Base-by-base conservation (phyloP, 2,888 invertebrate species). In the Himalopsyche japonica region DNA sequence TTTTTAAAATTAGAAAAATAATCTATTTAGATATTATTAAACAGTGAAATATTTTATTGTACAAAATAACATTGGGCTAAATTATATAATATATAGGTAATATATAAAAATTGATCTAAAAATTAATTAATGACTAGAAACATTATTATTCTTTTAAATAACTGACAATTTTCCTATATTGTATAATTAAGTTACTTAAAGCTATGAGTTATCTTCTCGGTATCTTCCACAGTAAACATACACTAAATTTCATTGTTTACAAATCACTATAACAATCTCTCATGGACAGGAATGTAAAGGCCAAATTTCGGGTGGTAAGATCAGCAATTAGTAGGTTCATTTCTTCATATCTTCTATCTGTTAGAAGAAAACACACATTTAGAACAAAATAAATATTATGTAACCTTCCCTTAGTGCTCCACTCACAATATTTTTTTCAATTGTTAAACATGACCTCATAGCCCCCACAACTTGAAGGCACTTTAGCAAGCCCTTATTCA, bases 341-440 rank as follows among this genome's bases (percentile, higher is more conserved):
- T 57, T 57, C 57, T 47, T 49, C 48, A 48, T 18, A 34, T 79
- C 43, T 57, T 80, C 48, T 32, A 80, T 80, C 80, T 80, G 80
- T 80, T 80, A 80, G 48, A 49, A 80, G 15, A 80, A 80, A 80
- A 80, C 27, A 80, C 24, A 80, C 20, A 47, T 80, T 80, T 80
- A 48, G 64, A 93, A 93, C 84, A 92, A 89, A 76, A 94, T 93
- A 81, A 77, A 70, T 83, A 81, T 82, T 57, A 57, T 20, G 57
- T 20, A n/a, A 5, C 7, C 20, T 57, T 57, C 6, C 7, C 20
- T 57, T 15, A 57, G n/a, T n/a, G 57, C 24, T 20, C 20, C 3
- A 3, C 43, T 43, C 12, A 1, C 43, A 43, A 12, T 6, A 15
- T 0, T 12, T 3, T 43, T 43, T 43, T 4, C 15, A 43, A 43